A percentile compares a stretch with the other conserved stretches of the same genome.
Conservation (phyloP, 1,140 invertebrate genomes). For the Magallana angulata region DNA sequence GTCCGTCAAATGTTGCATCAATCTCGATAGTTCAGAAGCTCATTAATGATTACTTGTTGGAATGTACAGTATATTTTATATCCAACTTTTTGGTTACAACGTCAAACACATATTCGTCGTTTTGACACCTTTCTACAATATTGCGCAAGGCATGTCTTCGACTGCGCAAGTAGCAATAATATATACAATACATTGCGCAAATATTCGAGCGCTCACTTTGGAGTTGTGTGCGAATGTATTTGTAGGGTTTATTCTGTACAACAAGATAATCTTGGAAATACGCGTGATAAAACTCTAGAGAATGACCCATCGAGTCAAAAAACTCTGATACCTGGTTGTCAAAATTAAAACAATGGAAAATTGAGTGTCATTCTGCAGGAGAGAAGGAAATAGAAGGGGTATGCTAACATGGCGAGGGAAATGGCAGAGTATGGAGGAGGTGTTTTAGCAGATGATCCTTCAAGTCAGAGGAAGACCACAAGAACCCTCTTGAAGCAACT, state of each 20-base stretch:
- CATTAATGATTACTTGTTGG: background rate
- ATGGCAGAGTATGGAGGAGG: background rate
- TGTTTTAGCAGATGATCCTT: background rate
- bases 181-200: slow-evolving; percentile 33
- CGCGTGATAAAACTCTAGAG: slow-evolving; percentile 21
- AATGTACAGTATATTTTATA: slow-evolving; percentile 7
- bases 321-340: background rate
- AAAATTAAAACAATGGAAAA: slow-evolving; percentile 28
- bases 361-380: background rate
- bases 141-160: background rate
- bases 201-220: background rate
- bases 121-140: slow-evolving; percentile 13
- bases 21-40: background rate
- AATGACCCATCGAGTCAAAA: slow-evolving; percentile 34
- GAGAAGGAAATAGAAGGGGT: background rate
- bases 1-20: background rate
- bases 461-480: background rate
- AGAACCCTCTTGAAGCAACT: slow-evolving; percentile 13
- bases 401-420: background rate
- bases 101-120: slow-evolving; percentile 2
- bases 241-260: background rate
- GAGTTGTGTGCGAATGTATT: background rate
- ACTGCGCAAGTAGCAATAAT: slow-evolving; percentile 21
- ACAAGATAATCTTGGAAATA: slow-evolving; percentile 16
- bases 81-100: background rate